phyloP scores from a whole-genome alignment of 2,888 invertebrate species.

The Willowsia nigromaculata region DNA sequence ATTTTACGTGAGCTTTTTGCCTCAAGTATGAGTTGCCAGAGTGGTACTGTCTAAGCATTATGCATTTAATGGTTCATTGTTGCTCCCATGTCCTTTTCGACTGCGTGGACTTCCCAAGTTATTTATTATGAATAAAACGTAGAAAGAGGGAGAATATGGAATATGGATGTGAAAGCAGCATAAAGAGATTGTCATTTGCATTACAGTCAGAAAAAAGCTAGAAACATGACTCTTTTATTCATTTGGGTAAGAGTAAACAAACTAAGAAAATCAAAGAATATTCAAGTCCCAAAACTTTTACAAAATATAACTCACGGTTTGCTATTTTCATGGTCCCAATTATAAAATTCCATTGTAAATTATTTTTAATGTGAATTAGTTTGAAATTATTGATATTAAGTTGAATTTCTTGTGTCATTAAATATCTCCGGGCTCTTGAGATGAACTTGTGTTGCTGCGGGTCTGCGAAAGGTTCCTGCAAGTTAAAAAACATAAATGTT shows the following conservation, averaged over 20 bases:
- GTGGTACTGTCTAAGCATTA: neutral
- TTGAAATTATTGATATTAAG: too few relatives aligned
- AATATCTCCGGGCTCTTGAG: too few relatives aligned
- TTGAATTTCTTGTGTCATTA: too few relatives aligned
- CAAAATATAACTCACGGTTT: neutral
- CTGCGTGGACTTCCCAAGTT: neutral
- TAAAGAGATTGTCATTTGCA: too few relatives aligned
- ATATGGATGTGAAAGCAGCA: too few relatives aligned
- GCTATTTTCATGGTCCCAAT: neutral
- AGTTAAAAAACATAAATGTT: too few relatives aligned
- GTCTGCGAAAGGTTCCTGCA: too few relatives aligned
- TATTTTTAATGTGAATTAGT: neutral
- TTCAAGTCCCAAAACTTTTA: neutral
- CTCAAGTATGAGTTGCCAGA: conserved; percentile 15
- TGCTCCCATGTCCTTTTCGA: conserved; percentile 10
- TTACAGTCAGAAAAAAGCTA: too few relatives aligned
- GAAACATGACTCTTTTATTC: too few relatives aligned
- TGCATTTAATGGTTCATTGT: conserved; percentile 35
- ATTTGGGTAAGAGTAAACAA: neutral
- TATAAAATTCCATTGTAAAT: neutral
- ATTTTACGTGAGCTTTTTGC: conserved; percentile 49
- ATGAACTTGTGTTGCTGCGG: too few relatives aligned
- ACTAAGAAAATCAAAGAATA: neutral
- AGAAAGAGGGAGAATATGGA: too few relatives aligned
- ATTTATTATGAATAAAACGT: conserved; percentile 33